Evolutionary conservation across 2,113 vertebrate genomes (phyloP), one percentile per base, ranked within the genome.

Genomic region (Phylloscopus trochilus): DNA sequence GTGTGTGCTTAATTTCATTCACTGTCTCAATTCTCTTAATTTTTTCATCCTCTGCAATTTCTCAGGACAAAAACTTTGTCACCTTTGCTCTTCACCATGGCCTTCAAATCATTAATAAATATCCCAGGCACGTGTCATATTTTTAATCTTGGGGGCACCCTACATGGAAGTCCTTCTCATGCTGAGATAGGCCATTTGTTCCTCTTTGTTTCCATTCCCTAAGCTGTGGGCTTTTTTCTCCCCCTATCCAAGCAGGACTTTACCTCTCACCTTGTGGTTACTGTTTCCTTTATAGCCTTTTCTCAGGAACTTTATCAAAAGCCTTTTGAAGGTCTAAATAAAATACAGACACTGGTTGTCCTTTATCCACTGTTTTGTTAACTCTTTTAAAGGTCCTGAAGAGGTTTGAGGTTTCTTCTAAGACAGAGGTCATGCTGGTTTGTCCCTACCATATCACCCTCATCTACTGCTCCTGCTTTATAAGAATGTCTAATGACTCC

Each of bases 61-160:
- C 73, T 92, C 52, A 70, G 91, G 96, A 86, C 89, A 96, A 59
- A 81, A 89, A 87, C 79, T 94, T 97, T 90, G 66, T 59, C 76
- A 92, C 80, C 77, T 89, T 94, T 93, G 83, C 74, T 78, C 79
- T 87, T 90, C 27, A 56, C 37, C 15, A 11, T 14, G 28, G n/a
- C 81, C 94, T 96, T 94, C 66, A 93, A 82, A 87, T 95, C 55
- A 91, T 94, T 95, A 96, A 95, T 83, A 97, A 96, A 81, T 92
- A 95, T 68, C 66, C 66, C 53, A 90, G 89, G 89, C 37, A 96
- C 58, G 39, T 7, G 4, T 53, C 63, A 85, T 46, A 56, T 56
- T 92, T 92, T 90, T 95, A 87, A 94, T 93, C 93, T 90, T 83
- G 56, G 43, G 44, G 55, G 60, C 76, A 94, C 23, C 33, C 63